phyloP scores from a whole-genome alignment of 2,797 vertebrate species.

The Trachops cirrhosus region DNA sequence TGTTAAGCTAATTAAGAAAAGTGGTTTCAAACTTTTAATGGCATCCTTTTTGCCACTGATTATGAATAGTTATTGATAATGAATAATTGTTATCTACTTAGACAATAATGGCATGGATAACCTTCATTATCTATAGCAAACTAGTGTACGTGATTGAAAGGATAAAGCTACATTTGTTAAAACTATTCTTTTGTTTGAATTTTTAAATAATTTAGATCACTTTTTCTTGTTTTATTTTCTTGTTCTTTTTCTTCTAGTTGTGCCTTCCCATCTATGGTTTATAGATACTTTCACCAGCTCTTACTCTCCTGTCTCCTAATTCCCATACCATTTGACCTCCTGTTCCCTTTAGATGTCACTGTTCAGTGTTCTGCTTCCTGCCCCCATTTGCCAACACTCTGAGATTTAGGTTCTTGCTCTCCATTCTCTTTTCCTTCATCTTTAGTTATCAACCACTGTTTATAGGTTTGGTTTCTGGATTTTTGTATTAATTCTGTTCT shows the following conservation, averaged over 20 bases:
- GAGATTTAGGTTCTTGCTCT: not conserved
- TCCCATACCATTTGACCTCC: not conserved
- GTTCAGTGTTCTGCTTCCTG: not conserved
- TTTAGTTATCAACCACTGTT: not conserved
- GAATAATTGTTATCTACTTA: not conserved
- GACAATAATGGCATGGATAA: not conserved
- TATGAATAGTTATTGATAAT: constrained; percentile 14
- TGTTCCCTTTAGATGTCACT: not conserved
- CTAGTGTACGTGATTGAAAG: not conserved
- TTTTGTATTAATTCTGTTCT: constrained; percentile 7
- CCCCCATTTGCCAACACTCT: not conserved
- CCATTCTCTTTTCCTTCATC: not conserved
- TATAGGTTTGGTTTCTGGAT: constrained; percentile 7
- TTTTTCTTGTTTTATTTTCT: constrained; percentile 20
- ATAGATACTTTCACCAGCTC: not conserved
- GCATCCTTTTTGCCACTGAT: not conserved
- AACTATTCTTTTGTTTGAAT: not conserved
- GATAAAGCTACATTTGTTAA: constrained; percentile 10
- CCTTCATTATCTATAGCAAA: not conserved
- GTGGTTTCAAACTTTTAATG: constrained; percentile 9
- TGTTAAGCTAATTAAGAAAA: not conserved
- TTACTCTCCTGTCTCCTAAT: not conserved
- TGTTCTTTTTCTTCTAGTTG: not conserved
- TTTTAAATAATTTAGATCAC: constrained; percentile 18
- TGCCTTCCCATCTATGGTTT: not conserved